Conservation (phyloP, 2,888 invertebrate species). For the Sicus ferrugineus region DNA sequence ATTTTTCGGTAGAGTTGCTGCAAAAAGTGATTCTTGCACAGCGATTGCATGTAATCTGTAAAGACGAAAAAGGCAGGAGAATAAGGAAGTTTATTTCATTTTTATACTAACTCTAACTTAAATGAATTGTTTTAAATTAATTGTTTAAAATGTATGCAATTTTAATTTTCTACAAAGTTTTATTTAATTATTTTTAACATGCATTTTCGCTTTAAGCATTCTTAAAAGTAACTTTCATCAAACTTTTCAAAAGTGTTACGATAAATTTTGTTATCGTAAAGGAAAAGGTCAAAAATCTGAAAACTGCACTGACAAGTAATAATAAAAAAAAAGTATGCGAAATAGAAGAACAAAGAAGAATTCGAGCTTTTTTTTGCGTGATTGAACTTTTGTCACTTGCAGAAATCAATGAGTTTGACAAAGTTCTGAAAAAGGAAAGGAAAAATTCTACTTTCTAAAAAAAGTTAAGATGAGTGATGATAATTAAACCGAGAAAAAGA, state of each 20-base stretch:
- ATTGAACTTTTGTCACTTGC: conserved; percentile 55
- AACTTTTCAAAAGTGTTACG: conserved; percentile 25
- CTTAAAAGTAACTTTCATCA: conserved; percentile 9
- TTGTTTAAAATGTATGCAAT: too few species aligned
- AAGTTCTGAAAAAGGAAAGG: background rate
- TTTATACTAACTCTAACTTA: background rate
- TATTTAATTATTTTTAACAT: background rate
- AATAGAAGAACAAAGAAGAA: conserved; percentile 2
- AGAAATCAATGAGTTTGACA: conserved; percentile 25
- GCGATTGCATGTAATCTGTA: conserved; percentile 84
- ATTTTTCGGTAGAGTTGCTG: conserved; percentile 89
- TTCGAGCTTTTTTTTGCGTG: conserved; percentile 44
- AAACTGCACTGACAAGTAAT: conserved; percentile 13
- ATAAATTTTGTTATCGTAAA: too few species aligned
- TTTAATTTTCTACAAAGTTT: too few species aligned
- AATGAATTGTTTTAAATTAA: background rate
- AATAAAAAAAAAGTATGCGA: background rate
- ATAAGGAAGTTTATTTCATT: background rate
- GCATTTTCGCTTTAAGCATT: background rate
- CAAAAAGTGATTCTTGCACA: conserved; percentile 90
- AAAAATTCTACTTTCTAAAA: background rate
- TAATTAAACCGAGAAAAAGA: background rate
- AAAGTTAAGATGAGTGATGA: background rate
- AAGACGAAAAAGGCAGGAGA: conserved; percentile 33
- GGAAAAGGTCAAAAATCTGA: conserved; percentile 19